Percentiles rank a stretch among this genome's conserved stretches.
These are phyloP conservation scores for Penelope pileata DNA, from an alignment of 2,113 vertebrate species.

Conservation along the genomic window DNA sequence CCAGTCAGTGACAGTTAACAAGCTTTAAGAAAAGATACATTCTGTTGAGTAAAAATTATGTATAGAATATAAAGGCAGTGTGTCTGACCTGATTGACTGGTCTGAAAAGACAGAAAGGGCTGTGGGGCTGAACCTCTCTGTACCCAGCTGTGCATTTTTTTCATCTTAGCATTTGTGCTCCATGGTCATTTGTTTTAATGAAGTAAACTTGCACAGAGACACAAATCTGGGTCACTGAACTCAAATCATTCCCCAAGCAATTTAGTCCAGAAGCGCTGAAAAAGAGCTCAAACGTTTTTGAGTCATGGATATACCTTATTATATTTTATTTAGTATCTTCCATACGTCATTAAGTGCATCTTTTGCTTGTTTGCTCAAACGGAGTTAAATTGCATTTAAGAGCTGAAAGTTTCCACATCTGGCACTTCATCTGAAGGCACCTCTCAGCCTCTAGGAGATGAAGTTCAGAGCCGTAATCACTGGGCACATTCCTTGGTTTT, in stretches of 20 bases:
- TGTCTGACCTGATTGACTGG: background rate
- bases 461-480: background rate
- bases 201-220: background rate
- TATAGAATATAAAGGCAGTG: background rate
- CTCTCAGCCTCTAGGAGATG: background rate
- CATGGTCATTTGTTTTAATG: background rate
- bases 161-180: background rate
- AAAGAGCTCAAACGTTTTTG: background rate
- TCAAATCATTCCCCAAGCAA: background rate
- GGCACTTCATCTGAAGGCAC: background rate
- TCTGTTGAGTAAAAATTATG: fast-evolving
- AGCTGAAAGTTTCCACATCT: background rate
- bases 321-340: background rate
- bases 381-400: background rate
- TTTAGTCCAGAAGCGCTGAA: background rate
- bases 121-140: background rate
- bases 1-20: background rate
- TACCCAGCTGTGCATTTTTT: background rate
- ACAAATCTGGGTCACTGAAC: background rate
- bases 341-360: background rate
- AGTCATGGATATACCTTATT: background rate
- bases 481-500: background rate
- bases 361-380: background rate
- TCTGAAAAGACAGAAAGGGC: background rate
- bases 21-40: fast-evolving